phyloP scores from a whole-genome alignment of 2,113 vertebrate species.

The Camelus dromedarius region DNA sequence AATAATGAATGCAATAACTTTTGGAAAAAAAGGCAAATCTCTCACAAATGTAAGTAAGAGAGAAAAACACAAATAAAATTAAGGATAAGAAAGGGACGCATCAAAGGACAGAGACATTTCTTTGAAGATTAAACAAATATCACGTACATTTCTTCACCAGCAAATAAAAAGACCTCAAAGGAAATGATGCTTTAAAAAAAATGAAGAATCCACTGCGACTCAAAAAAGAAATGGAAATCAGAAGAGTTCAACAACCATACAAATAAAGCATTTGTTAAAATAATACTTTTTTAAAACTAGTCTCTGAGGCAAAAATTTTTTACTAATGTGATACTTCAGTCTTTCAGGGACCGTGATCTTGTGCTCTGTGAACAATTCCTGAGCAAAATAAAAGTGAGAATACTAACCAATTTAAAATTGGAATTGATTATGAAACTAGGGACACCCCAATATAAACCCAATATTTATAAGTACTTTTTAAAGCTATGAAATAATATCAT shows the following conservation, averaged over 20 bases:
- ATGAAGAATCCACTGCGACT: not conserved
- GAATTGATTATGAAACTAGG: not conserved
- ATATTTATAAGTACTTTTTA: not conserved
- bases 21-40: constrained; percentile 7
- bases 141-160: not conserved
- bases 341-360: not conserved
- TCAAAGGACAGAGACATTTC: constrained; percentile 30
- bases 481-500: not conserved
- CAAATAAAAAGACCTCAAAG: constrained; percentile 19
- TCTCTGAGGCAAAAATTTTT: not conserved
- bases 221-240: not conserved
- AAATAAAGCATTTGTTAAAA: constrained; percentile 48
- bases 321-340: not conserved
- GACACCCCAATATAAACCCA: not conserved
- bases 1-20: constrained; percentile 16
- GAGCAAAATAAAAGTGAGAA: not conserved
- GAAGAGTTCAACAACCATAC: not conserved
- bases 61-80: not conserved
- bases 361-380: not conserved
- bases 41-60: constrained; percentile 24
- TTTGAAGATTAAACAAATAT: constrained; percentile 23
- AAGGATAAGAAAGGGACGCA: not conserved
- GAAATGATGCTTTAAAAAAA: constrained; percentile 26
- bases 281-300: not conserved
- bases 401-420: not conserved